Conservation (phyloP, 2,888 invertebrate genomes). For the Strigamia maritima region DNA sequence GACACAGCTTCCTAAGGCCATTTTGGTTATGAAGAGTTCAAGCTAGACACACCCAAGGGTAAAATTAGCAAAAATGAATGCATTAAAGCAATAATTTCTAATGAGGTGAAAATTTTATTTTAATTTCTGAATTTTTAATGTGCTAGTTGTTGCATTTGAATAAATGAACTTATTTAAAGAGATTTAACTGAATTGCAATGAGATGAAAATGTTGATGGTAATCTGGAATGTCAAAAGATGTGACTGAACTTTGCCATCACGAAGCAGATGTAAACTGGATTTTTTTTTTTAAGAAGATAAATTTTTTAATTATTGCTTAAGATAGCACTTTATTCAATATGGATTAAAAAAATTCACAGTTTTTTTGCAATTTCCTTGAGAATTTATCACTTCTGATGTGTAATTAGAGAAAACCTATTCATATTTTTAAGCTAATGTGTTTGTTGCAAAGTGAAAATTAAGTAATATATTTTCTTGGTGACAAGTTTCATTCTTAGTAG, state of each 20-base stretch:
- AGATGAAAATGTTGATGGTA: not conserved
- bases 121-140: not conserved
- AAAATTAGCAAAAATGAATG: not conserved
- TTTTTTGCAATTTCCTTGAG: slow-evolving; percentile 12
- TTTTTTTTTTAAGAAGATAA: not conserved
- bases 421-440: not conserved
- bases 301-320: not conserved
- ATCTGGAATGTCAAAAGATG: slow-evolving; percentile 6
- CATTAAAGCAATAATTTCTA: not conserved
- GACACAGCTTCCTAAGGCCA: slow-evolving; percentile 12
- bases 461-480: not conserved
- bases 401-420: not conserved
- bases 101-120: not conserved
- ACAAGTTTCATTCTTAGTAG: slow-evolving; percentile 2
- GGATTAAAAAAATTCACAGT: slow-evolving; percentile 15
- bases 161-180: slow-evolving; percentile 3
- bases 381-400: not conserved
- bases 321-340: not conserved
- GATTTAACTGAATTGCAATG: not conserved
- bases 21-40: not conserved
- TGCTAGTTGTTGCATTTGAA: not conserved
- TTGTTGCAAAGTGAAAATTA: not conserved
- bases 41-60: not conserved
- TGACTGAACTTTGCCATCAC: slow-evolving; percentile 8
- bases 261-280: not conserved